These are phyloP conservation scores for Agapostemon virescens DNA, from an alignment of 2,888 invertebrate genomes.

Conservation along the genomic window DNA sequence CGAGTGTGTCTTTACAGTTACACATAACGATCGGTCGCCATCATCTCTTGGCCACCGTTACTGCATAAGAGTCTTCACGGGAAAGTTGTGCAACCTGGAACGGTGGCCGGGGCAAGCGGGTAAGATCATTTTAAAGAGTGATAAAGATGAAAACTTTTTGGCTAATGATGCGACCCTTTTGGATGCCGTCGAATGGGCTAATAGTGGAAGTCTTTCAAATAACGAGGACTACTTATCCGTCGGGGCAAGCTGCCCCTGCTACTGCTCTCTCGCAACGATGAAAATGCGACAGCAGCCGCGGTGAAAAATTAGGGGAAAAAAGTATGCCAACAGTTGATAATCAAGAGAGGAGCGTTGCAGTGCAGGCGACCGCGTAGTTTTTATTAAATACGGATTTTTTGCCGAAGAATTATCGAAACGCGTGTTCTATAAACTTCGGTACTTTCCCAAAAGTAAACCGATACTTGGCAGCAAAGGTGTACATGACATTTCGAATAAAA, in stretches of 20 bases:
- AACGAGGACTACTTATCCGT: constrained; percentile 42
- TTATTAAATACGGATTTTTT: not conserved
- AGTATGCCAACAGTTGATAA: not conserved
- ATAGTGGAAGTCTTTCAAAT: constrained; percentile 43
- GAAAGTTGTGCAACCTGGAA: constrained; percentile 54
- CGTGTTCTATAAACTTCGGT: not conserved
- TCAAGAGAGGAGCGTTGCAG: not conserved
- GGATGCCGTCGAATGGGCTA: constrained; percentile 41
- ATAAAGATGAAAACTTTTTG: constrained; percentile 64
- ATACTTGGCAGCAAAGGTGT: not conserved
- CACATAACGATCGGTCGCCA: constrained; percentile 54
- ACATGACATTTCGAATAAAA: not conserved
- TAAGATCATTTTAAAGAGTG: constrained; percentile 57
- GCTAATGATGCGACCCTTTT: constrained; percentile 60
- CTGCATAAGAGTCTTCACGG: constrained; percentile 37
- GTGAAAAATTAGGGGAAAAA: constrained; percentile 11
- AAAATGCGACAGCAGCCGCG: constrained; percentile 17
- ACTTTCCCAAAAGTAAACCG: not conserved
- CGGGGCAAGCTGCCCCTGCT: constrained; percentile 24
- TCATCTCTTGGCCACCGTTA: constrained; percentile 42
- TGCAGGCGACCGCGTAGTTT: not conserved
- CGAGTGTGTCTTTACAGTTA: constrained; percentile 49
- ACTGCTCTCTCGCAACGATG: constrained; percentile 12
- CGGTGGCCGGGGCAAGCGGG: constrained; percentile 6
- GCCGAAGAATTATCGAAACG: not conserved